phyloP scores from a whole-genome alignment of 2,113 vertebrate genomes.

The Benitochromis conjunctus region DNA sequence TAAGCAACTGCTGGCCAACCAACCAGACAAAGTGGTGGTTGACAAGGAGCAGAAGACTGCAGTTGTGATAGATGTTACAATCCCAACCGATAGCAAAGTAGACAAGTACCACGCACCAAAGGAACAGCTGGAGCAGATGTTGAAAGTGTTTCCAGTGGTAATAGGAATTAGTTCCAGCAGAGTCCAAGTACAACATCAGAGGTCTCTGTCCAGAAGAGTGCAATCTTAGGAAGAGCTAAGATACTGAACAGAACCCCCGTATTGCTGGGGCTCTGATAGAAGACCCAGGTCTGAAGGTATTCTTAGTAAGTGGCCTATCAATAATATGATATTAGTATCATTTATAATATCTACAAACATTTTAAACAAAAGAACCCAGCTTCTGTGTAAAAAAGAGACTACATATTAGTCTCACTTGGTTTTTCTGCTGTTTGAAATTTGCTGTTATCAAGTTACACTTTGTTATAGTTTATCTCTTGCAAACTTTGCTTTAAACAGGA shows the following conservation, averaged over 20 bases:
- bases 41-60: not conserved
- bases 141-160: not conserved
- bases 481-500: not conserved
- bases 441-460: not conserved
- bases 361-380: not conserved
- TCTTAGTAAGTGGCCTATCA: not conserved
- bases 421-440: not conserved
- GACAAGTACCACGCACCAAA: not conserved
- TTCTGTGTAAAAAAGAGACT: not conserved
- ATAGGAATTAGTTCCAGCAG: accelerated
- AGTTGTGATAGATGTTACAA: not conserved
- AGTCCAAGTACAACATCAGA: not conserved
- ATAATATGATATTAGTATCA: not conserved
- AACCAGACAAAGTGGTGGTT: not conserved
- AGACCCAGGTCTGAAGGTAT: not conserved
- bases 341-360: not conserved
- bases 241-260: not conserved
- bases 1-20: not conserved
- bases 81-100: not conserved
- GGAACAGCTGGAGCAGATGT: no score
- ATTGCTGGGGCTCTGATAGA: accelerated
- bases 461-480: not conserved
- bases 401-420: not conserved
- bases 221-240: not conserved
- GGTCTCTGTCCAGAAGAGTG: not conserved